A percentile compares a stretch with the other conserved stretches of the same genome.
Conservation (phyloP, 2,888 invertebrate genomes). For the Xylota segnis region DNA sequence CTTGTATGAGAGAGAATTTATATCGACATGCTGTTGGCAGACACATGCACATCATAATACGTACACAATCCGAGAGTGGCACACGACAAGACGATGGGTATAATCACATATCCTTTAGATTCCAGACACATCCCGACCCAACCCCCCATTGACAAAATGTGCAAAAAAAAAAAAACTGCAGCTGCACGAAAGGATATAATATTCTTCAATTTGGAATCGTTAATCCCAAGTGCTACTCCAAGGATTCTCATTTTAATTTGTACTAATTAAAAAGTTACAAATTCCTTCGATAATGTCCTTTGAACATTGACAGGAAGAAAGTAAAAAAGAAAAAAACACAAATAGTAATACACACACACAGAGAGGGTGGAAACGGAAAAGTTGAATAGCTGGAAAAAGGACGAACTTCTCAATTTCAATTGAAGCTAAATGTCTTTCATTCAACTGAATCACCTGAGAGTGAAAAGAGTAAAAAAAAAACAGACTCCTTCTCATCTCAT, state of each 20-base stretch:
- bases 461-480: neutral
- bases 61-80: neutral
- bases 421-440: conserved; percentile 62
- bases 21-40: conserved; percentile 58
- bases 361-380: conserved; percentile 23
- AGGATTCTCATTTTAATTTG: conserved; percentile 73
- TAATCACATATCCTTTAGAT: conserved; percentile 47
- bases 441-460: conserved; percentile 68
- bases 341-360: neutral
- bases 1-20: conserved; percentile 50
- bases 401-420: conserved; percentile 67
- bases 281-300: conserved; percentile 73
- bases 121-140: conserved; percentile 23
- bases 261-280: conserved; percentile 76
- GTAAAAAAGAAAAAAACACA: conserved; percentile 13
- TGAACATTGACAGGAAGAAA: conserved; percentile 21
- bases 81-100: conserved; percentile 27
- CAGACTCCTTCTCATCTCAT: conserved; percentile 15
- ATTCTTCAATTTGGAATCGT: conserved; percentile 63
- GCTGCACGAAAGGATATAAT: conserved; percentile 40
- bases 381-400: conserved; percentile 37
- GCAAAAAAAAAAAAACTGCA: conserved; percentile 43
- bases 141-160: neutral
- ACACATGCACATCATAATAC: conserved; percentile 50
- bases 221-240: conserved; percentile 62